These are phyloP conservation scores for Ambastaia sidthimunki DNA, from an alignment of 2,797 vertebrate species.

Conservation along the genomic window DNA sequence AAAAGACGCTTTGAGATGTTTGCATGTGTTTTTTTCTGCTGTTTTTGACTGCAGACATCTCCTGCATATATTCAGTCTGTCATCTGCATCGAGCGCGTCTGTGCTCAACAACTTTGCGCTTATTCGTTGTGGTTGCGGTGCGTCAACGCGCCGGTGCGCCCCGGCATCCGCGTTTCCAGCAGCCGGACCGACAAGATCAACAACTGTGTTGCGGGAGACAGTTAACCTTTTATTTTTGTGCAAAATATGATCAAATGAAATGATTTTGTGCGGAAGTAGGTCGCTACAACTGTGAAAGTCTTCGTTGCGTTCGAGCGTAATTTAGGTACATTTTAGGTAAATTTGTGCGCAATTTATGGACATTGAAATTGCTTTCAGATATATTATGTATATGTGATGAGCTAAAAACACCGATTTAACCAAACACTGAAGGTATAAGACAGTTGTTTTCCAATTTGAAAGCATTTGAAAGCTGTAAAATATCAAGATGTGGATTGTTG, in stretches of 20 bases:
- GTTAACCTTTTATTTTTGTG: background rate
- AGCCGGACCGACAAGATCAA: background rate
- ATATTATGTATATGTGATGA: too few species aligned
- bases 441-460: too few species aligned
- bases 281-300: background rate
- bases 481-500: conserved; percentile 27
- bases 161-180: background rate
- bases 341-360: too few species aligned
- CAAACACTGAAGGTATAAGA: background rate
- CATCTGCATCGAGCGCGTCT: background rate
- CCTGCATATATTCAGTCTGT: background rate
- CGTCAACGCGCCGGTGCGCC: background rate
- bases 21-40: too few species aligned
- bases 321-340: too few species aligned
- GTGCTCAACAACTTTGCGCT: background rate
- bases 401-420: background rate
- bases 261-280: background rate
- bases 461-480: background rate
- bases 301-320: background rate
- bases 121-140: background rate
- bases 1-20: background rate
- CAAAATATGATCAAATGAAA: background rate
- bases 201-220: background rate
- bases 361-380: too few species aligned
- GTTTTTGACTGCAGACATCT: background rate